A percentile compares a stretch with the other conserved stretches of the same genome.
Evolutionary conservation across 2,888 invertebrate genomes (phyloP).

Genomic region (Tetragnatha montana): DNA sequence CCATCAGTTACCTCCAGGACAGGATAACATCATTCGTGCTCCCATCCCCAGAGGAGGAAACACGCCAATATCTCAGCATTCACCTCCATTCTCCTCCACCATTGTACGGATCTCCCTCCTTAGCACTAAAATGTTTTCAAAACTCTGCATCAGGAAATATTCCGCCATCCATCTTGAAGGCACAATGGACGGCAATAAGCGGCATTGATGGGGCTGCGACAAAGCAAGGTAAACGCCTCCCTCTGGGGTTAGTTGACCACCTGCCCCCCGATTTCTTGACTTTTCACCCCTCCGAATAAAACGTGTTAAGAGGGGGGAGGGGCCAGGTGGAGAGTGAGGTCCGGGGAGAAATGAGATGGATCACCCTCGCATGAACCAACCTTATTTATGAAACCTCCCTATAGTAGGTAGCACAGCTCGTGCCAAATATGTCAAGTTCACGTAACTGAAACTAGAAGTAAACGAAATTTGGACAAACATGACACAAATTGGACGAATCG

Average conservation of each 20-base stretch:
- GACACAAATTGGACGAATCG: too few species aligned
- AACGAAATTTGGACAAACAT: too few species aligned
- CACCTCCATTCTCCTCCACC: background rate
- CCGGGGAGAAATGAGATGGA: background rate
- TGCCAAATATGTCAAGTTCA: too few species aligned
- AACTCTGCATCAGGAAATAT: constrained; percentile 24
- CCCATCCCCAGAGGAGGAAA: background rate
- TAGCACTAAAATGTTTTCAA: constrained; percentile 44
- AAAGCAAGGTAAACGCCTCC: constrained; percentile 60
- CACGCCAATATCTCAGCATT: background rate
- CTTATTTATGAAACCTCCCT: too few species aligned
- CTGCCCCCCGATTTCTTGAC: constrained; percentile 55
- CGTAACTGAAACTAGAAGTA: too few species aligned
- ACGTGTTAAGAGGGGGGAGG: background rate
- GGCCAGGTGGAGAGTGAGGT: background rate
- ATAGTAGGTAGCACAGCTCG: too few species aligned
- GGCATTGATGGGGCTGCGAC: constrained; percentile 22
- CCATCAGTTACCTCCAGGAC: too few species aligned
- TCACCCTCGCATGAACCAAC: too few species aligned
- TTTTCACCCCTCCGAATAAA: constrained; percentile 33
- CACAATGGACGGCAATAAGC: constrained; percentile 30
- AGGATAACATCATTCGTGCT: too few species aligned
- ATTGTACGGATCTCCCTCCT: background rate
- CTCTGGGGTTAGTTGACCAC: constrained; percentile 69
- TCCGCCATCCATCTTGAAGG: constrained; percentile 30